Conservation (phyloP, 1,140 invertebrate species). For the Melipona quadrifasciata region DNA sequence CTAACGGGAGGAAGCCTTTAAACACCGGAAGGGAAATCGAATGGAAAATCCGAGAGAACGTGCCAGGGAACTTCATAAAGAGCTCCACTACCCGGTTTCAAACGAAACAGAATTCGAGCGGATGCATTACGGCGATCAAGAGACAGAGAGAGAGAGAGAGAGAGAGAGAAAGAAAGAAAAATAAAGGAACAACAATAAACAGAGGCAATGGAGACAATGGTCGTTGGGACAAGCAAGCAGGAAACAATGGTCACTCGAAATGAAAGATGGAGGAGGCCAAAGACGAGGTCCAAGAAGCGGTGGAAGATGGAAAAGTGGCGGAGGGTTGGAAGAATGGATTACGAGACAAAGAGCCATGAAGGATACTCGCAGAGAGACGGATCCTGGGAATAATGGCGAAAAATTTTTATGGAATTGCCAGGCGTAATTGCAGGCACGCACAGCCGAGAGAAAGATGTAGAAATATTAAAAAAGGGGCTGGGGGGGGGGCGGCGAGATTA, state of each 20-base stretch:
- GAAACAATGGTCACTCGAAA: background rate
- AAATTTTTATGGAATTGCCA: slow-evolving; percentile 8
- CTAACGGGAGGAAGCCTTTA: background rate
- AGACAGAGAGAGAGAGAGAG: background rate
- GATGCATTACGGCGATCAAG: background rate
- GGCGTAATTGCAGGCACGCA: slow-evolving; percentile 1
- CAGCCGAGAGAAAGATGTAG: background rate
- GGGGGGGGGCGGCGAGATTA: background rate
- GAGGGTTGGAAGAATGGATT: background rate
- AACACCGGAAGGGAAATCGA: background rate
- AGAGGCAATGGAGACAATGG: background rate
- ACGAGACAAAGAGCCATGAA: slow-evolving; percentile 6
- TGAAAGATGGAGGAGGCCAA: background rate
- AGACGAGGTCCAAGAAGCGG: background rate
- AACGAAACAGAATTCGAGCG: background rate
- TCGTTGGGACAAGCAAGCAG: background rate
- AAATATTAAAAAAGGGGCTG: background rate
- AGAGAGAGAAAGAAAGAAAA: background rate
- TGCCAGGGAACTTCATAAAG: background rate
- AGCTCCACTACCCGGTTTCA: background rate
- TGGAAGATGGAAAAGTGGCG: background rate
- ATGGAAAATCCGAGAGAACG: background rate
- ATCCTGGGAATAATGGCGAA: slow-evolving; percentile 6
- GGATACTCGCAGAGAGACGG: background rate
- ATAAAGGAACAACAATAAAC: slow-evolving; percentile 7